phyloP scores from a whole-genome alignment of 2,888 invertebrate genomes.

The Ashinkailepas kermadecensis region DNA sequence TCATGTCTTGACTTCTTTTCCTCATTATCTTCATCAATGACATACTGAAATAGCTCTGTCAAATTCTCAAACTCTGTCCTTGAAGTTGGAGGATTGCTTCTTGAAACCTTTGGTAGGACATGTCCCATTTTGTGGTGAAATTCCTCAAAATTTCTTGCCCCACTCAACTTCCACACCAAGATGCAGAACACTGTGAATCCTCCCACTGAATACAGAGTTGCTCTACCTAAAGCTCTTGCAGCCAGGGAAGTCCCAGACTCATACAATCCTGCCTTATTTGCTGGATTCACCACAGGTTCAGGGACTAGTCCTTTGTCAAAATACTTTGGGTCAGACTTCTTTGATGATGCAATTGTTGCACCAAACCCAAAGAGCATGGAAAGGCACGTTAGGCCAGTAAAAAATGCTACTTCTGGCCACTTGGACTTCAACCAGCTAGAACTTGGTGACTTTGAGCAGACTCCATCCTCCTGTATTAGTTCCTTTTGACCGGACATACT shows the following conservation, averaged over 20 bases:
- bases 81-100: neutral
- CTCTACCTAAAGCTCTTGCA: neutral
- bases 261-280: neutral
- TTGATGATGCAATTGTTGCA: neutral
- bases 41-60: neutral
- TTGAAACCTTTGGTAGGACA: neutral
- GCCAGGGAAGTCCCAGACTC: neutral
- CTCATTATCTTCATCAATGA: neutral
- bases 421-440: neutral
- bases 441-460: too few relatives aligned
- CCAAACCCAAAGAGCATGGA: neutral
- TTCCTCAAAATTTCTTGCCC: conserved; percentile 3
- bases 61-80: neutral
- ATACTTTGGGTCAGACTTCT: neutral
- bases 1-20: neutral
- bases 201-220: neutral
- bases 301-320: neutral
- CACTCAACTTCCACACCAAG: neutral
- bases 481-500: too few relatives aligned
- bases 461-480: too few relatives aligned
- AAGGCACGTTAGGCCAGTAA: neutral
- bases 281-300: neutral
- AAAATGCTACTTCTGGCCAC: neutral
- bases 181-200: neutral
- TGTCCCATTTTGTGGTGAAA: neutral